Evolutionary conservation across 92 coral and sea anemone species (phyloP).

Genomic region (Virgularia gustaviana): DNA sequence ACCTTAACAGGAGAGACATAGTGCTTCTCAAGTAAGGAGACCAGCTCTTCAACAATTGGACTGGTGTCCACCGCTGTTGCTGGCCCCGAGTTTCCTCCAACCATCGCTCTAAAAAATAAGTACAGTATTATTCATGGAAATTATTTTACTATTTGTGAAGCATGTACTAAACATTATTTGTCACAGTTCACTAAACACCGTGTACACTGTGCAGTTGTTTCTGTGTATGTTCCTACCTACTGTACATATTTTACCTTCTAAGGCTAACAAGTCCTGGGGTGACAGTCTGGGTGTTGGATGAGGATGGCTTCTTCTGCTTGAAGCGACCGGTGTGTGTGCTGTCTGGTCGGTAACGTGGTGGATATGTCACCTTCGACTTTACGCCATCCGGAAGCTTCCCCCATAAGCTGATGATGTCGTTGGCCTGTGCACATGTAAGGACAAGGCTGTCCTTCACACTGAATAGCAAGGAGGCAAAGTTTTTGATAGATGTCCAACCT

Average conservation of each 20-base stretch:
- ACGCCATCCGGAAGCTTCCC: constrained; percentile 10
- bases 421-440: constrained; percentile 5
- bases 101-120: constrained; percentile 28
- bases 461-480: constrained; percentile 12
- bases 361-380: constrained; percentile 6
- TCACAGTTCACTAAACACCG: no score
- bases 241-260: not conserved
- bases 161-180: no score
- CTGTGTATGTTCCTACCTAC: not conserved
- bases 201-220: no score
- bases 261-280: constrained; percentile 14
- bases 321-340: constrained; percentile 24
- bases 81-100: constrained; percentile 38
- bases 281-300: not conserved
- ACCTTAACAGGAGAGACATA: constrained; percentile 1
- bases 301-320: not conserved
- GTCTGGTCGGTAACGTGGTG: constrained; percentile 17
- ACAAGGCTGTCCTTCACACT: not conserved
- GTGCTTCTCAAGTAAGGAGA: not conserved
- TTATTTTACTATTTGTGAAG: not conserved
- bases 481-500: constrained; percentile 6
- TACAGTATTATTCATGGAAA: not conserved
- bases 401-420: constrained; percentile 23
- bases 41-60: constrained; percentile 44
- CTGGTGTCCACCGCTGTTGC: constrained; percentile 32